A percentile compares a stretch with the other conserved stretches of the same genome.
These are phyloP conservation scores for Pelosia muscerda DNA, from an alignment of 2,888 invertebrate genomes.

Conservation along the genomic window DNA sequence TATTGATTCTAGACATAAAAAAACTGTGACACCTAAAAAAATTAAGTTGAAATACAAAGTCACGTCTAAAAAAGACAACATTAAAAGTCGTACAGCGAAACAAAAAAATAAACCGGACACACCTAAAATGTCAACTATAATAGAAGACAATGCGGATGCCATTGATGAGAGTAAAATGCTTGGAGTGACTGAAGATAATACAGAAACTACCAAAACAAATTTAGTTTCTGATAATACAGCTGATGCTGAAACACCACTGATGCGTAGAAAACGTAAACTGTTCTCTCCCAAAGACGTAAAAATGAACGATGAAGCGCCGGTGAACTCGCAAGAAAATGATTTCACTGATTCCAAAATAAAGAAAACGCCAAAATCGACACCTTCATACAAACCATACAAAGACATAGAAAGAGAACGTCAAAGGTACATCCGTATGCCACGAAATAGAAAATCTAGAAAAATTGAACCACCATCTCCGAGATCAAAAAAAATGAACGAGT, in stretches of 20 bases:
- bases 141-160: slow-evolving; percentile 52
- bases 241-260: slow-evolving; percentile 34
- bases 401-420: slow-evolving; percentile 70
- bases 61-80: slow-evolving; percentile 41
- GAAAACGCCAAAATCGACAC: slow-evolving; percentile 54
- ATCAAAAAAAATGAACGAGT: slow-evolving; percentile 61
- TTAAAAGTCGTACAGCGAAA: slow-evolving; percentile 34
- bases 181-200: slow-evolving; percentile 5
- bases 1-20: slow-evolving; percentile 23
- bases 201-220: slow-evolving; percentile 16
- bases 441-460: slow-evolving; percentile 49
- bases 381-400: slow-evolving; percentile 63
- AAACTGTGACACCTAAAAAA: slow-evolving; percentile 17
- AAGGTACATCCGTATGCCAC: slow-evolving; percentile 53
- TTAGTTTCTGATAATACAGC: slow-evolving; percentile 13
- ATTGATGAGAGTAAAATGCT: slow-evolving; percentile 20
- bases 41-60: slow-evolving; percentile 56
- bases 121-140: slow-evolving; percentile 61
- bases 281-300: slow-evolving; percentile 74
- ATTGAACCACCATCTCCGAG: slow-evolving; percentile 59
- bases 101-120: slow-evolving; percentile 43
- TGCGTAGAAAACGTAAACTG: slow-evolving; percentile 71
- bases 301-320: slow-evolving; percentile 32
- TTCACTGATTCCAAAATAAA: slow-evolving; percentile 48
- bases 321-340: slow-evolving; percentile 37